Base-by-base conservation (phyloP, 2,113 vertebrate species). In the Laterallus jamaicensis region DNA sequence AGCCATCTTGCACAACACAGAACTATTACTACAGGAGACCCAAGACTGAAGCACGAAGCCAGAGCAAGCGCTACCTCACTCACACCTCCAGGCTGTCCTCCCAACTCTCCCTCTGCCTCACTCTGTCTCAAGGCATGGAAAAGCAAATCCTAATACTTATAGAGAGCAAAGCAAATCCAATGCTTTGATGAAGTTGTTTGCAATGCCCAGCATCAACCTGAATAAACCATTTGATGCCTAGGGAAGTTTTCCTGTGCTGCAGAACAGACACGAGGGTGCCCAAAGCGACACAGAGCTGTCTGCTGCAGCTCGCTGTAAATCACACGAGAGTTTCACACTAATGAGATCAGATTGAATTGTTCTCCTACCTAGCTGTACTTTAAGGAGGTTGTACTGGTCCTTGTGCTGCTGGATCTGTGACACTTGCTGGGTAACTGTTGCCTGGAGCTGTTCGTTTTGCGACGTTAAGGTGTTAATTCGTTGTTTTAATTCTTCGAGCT, bases 341-440 rank as follows among this genome's bases (percentile, higher is more conserved):
- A 18, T 2, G 17, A 47, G 44, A 47, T 47, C 44, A 47, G 44
- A 47, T 19, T 19, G 17, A 19, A 47, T 19, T 47, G 44, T 49
- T 49, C 49, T 22, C 10, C 40, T 97, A 99, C 99, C 99, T 89
- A 99, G 95, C 91, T 99, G 99, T 20, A 99, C 98, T 97, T 99
- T 99, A 68, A 99, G 99, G 93, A 99, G 98, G 96, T 99, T 99
- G 92, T 99, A 99, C 47, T 99, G 99, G 96, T 99, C 99, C 94
- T 99, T 99, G 82, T 99, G 99, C 95, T 99, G 99, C 69, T 99
- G 99, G 95, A 99, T 99, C 98, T 99, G 99, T 5, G 98, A 98
- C 17, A 98, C 95, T 89, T 99, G 99, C 91, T 99, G 99, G 3
- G 98, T 98, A 79, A 99, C 83, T 11, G 99, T 98, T 15, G 95